Conservation (phyloP, 2,113 vertebrate species). For the Leptobrachium leishanense region DNA sequence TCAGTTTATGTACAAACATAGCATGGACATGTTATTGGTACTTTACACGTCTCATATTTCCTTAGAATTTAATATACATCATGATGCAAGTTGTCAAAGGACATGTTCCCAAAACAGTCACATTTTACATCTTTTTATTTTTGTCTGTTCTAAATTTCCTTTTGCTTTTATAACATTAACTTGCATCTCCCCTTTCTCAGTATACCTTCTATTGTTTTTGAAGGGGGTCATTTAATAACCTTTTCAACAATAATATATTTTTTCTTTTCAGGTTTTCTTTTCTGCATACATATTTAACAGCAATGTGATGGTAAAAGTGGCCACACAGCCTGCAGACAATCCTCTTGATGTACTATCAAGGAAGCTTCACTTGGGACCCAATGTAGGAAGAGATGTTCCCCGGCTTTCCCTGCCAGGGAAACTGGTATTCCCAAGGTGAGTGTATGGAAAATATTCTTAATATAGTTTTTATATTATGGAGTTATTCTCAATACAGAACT, state of each 20-base stretch:
- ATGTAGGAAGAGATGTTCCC: constrained; percentile 91
- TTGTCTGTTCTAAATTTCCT: too few relatives aligned
- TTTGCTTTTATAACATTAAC: too few relatives aligned
- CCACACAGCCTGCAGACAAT: constrained; percentile 97
- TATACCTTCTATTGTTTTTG: neutral
- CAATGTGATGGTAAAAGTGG: constrained; percentile 99
- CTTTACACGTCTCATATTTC: too few relatives aligned
- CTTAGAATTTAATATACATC: too few relatives aligned
- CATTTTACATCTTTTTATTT: too few relatives aligned
- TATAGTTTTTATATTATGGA: too few relatives aligned
- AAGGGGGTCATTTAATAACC: neutral
- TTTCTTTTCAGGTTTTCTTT: constrained; percentile 86
- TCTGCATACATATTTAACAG: constrained; percentile 99
- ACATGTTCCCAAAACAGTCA: too few relatives aligned
- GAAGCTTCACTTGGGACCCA: constrained; percentile 94
- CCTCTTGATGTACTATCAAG: constrained; percentile 94
- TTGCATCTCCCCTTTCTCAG: neutral
- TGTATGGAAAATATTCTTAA: neutral
- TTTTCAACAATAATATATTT: neutral
- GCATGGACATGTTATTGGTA: too few relatives aligned
- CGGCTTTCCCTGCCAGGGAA: constrained; percentile 95
- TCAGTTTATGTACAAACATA: too few relatives aligned
- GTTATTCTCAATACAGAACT: too few relatives aligned
- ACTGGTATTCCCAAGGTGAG: constrained; percentile 95
- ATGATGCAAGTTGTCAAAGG: too few relatives aligned